phyloP scores from a whole-genome alignment of 2,113 vertebrate species.

The Hemiprocne comata region DNA sequence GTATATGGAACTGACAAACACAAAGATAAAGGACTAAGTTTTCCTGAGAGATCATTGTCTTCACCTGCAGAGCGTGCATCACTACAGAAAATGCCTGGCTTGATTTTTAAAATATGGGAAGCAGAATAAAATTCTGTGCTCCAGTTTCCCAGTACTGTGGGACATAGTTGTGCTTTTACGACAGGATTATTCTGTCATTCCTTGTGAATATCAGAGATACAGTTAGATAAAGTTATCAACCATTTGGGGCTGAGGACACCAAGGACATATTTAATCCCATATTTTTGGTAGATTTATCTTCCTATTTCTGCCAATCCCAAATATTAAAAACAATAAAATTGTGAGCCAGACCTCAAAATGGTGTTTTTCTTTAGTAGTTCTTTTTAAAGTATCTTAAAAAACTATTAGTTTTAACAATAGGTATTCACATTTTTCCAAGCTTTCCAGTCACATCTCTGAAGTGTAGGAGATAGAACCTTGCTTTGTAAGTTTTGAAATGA shows the following conservation, averaged over 20 bases:
- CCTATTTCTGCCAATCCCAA: neutral
- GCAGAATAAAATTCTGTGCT: neutral
- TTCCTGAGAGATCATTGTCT: neutral
- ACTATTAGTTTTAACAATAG: neutral
- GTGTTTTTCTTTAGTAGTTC: neutral
- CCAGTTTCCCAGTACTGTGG: neutral
- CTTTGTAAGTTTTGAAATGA: neutral
- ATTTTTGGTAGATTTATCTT: neutral
- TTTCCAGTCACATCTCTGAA: neutral
- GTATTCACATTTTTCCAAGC: neutral
- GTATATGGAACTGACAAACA: rapidly evolving
- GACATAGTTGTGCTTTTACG: neutral
- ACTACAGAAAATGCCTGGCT: neutral
- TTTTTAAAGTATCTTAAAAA: neutral
- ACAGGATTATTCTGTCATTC: neutral
- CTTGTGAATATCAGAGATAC: neutral
- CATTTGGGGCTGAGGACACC: neutral
- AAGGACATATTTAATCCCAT: neutral
- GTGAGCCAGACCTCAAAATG: neutral
- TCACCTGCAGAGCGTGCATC: neutral
- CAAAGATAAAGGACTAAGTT: neutral
- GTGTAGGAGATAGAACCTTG: neutral
- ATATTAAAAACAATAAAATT: neutral
- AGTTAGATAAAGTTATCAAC: neutral
- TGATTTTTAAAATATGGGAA: neutral